Percentiles rank a stretch among this genome's conserved stretches.
These are phyloP conservation scores for Eupithecia centaureata DNA, from an alignment of 2,888 invertebrate genomes.

Conservation along the genomic window DNA sequence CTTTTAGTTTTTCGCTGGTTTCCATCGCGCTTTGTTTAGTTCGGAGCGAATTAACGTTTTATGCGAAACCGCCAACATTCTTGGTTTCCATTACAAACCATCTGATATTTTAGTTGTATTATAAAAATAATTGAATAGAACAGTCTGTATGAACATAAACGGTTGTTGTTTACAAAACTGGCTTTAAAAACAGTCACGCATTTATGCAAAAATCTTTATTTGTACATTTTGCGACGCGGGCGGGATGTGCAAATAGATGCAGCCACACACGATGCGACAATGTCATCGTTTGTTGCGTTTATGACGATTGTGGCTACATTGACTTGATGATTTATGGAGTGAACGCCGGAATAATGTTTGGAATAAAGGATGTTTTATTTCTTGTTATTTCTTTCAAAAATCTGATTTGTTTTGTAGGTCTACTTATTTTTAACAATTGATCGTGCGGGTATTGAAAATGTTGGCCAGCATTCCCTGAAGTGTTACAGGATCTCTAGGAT, in stretches of 20 bases:
- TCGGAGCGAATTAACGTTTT: neutral
- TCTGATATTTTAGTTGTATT: neutral
- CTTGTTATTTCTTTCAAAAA: no score
- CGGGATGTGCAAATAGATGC: constrained; percentile 23
- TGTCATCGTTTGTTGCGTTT: constrained; percentile 7
- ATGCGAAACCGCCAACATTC: neutral
- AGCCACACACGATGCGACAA: constrained; percentile 28
- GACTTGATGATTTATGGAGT: constrained; percentile 2
- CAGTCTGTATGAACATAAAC: neutral
- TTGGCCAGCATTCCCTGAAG: neutral
- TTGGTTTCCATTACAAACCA: neutral
- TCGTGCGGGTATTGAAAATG: no score
- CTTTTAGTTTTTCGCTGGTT: neutral
- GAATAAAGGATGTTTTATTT: no score
- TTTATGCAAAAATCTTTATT: constrained; percentile 11
- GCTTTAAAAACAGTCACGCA: constrained; percentile 12
- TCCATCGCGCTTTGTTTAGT: neutral
- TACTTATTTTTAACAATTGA: no score
- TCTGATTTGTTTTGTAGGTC: neutral
- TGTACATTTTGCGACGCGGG: constrained; percentile 25
- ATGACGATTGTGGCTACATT: constrained; percentile 3
- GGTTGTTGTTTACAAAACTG: neutral
- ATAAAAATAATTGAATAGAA: neutral
- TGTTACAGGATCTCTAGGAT: neutral
- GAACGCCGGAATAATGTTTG: neutral